phyloP scores from a whole-genome alignment of 2,113 vertebrate species.

The Barbus barbus region DNA sequence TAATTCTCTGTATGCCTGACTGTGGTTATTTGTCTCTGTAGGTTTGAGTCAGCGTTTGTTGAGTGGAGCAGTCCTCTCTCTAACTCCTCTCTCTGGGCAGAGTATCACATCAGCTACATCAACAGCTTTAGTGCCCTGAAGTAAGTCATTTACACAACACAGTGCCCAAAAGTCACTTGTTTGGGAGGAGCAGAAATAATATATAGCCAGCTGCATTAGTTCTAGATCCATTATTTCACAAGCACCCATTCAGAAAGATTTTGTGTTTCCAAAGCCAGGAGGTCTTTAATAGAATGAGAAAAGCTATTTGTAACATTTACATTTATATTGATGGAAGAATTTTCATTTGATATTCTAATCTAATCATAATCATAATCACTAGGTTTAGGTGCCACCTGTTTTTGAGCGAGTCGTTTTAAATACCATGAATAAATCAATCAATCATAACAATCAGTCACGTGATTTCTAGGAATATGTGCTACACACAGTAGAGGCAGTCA shows the following conservation, averaged over 20 bases:
- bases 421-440: background rate
- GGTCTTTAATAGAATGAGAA: background rate
- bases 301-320: background rate
- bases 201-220: too few species aligned
- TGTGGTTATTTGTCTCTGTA: constrained; percentile 52
- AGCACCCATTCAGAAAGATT: too few species aligned
- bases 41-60: constrained; percentile 65
- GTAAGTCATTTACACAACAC: constrained; percentile 64
- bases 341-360: background rate
- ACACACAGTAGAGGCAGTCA: too few species aligned
- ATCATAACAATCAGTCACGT: background rate
- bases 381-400: background rate
- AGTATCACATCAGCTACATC: constrained; percentile 72
- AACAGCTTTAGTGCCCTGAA: constrained; percentile 72
- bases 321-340: background rate
- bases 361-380: background rate
- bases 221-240: too few species aligned
- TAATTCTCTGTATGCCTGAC: background rate
- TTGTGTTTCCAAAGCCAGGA: background rate
- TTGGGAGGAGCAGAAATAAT: too few species aligned
- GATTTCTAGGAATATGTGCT: constrained; percentile 13
- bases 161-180: too few species aligned
- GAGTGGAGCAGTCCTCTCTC: constrained; percentile 41
- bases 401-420: background rate
- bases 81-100: constrained; percentile 51